These are phyloP conservation scores for Forbesichthys papilliferus DNA, from an alignment of 2,113 vertebrate species.

Conservation along the genomic window DNA sequence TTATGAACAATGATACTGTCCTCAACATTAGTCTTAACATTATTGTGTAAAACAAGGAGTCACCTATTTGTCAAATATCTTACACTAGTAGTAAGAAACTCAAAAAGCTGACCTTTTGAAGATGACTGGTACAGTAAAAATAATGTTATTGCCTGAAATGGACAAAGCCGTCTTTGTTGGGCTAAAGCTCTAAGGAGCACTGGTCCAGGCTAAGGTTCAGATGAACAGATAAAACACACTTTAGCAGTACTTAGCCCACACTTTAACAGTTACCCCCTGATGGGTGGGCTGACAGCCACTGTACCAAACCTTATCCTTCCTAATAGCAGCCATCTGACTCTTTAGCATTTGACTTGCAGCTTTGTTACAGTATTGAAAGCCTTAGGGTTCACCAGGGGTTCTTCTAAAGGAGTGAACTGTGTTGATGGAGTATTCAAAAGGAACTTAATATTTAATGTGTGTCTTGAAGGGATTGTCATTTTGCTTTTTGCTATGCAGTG, in stretches of 20 bases:
- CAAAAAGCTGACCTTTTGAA: slow-evolving; percentile 29
- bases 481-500: too few relatives aligned
- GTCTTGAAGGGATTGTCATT: too few relatives aligned
- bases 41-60: slow-evolving; percentile 43
- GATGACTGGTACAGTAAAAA: slow-evolving; percentile 38
- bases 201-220: slow-evolving; percentile 50
- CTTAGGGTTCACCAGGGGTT: slow-evolving; percentile 28
- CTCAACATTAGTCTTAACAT: background rate
- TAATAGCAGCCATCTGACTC: slow-evolving; percentile 21
- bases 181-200: slow-evolving; percentile 40
- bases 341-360: slow-evolving; percentile 4
- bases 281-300: slow-evolving; percentile 29
- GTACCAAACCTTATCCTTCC: slow-evolving; percentile 9
- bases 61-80: slow-evolving; percentile 5
- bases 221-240: slow-evolving; percentile 65
- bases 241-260: slow-evolving; percentile 37
- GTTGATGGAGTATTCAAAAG: background rate
- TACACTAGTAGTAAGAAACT: too few relatives aligned
- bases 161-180: slow-evolving; percentile 61
- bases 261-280: slow-evolving; percentile 44
- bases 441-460: background rate
- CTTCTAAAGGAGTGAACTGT: background rate
- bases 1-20: background rate
- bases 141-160: slow-evolving; percentile 22
- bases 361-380: background rate